These are phyloP conservation scores for Lethrus apterus DNA, from an alignment of 1,140 invertebrate genomes.

Conservation along the genomic window DNA sequence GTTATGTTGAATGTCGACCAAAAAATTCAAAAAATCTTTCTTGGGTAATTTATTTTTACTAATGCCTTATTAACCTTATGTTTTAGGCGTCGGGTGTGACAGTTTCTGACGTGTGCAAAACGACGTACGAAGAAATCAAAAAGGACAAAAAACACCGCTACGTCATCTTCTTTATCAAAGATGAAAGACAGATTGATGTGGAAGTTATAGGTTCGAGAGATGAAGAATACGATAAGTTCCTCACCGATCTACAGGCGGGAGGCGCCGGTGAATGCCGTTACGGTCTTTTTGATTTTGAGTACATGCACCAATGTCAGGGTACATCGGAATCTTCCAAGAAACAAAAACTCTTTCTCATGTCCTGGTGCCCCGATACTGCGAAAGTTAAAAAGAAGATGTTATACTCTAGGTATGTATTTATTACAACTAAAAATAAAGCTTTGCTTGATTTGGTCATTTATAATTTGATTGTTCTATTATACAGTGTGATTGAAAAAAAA, in stretches of 20 bases:
- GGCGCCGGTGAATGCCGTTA: conserved; percentile 88
- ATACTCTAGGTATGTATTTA: conserved; percentile 65
- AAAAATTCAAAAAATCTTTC: too few species aligned
- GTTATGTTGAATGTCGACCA: too few species aligned
- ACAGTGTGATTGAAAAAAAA: too few species aligned
- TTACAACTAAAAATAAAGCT: neutral
- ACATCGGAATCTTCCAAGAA: conserved; percentile 90
- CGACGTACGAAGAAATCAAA: conserved; percentile 93
- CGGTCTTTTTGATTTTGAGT: conserved; percentile 91
- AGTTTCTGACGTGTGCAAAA: conserved; percentile 90
- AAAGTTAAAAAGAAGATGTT: conserved; percentile 99
- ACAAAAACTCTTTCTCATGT: conserved; percentile 93
- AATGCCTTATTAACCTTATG: too few species aligned
- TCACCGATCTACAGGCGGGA: conserved; percentile 82
- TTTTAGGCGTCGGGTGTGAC: conserved; percentile 90
- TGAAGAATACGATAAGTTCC: conserved; percentile 82
- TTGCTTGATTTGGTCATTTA: too few species aligned
- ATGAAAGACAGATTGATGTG: conserved; percentile 90
- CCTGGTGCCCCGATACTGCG: conserved; percentile 94
- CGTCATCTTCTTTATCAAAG: conserved; percentile 91
- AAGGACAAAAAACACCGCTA: conserved; percentile 96
- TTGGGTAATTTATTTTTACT: too few species aligned
- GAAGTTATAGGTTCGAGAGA: conserved; percentile 81
- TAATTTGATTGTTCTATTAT: too few species aligned
- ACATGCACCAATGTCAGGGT: conserved; percentile 90